phyloP scores from a whole-genome alignment of 2,797 vertebrate genomes.

The Erithacus rubecula region DNA sequence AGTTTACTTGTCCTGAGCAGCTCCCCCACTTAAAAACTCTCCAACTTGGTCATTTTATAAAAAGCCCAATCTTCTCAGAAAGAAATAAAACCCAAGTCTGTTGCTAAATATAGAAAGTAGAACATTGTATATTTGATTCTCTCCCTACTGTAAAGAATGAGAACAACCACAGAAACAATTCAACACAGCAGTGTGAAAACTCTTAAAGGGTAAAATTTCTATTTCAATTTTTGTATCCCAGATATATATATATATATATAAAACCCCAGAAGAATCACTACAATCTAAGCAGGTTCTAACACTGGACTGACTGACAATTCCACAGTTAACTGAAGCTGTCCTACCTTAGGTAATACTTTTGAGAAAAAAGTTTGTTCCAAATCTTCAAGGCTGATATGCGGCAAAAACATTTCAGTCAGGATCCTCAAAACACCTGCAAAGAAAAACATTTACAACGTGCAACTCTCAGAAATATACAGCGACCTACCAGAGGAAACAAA shows the following conservation, averaged over 20 bases:
- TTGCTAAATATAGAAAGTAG: background rate
- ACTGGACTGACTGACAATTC: background rate
- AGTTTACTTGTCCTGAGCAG: background rate
- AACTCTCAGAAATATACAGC: background rate
- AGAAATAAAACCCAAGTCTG: background rate
- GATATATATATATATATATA: too few relatives aligned
- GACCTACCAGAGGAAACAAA: background rate
- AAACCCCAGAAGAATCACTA: background rate
- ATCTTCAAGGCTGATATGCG: constrained; percentile 84
- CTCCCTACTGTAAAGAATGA: background rate
- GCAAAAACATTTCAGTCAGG: constrained; percentile 90
- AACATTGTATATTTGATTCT: background rate
- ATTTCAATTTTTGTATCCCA: background rate
- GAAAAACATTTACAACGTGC: background rate
- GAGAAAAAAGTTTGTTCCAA: constrained; percentile 87
- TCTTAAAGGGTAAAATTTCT: background rate
- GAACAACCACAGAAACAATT: background rate
- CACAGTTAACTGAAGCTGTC: background rate
- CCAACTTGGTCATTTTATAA: background rate
- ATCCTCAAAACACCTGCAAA: constrained; percentile 87
- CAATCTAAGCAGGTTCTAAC: background rate
- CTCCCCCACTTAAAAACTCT: background rate
- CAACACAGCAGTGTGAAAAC: background rate
- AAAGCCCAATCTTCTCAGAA: background rate
- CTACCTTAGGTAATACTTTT: constrained; percentile 90